phyloP scores from a whole-genome alignment of 2,113 vertebrate species.

The Rousettus leschenaultii region DNA sequence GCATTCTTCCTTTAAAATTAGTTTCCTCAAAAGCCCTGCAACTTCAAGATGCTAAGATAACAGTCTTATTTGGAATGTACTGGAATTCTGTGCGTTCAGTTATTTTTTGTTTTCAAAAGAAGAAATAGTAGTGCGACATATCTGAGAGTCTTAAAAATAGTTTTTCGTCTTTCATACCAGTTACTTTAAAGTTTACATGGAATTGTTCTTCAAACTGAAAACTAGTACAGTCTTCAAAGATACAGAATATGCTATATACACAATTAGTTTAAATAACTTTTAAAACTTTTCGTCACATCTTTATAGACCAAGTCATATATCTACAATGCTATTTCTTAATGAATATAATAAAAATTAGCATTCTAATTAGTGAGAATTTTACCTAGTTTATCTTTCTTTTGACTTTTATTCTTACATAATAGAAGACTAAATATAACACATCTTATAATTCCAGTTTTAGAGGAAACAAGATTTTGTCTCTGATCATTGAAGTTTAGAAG shows the following conservation, averaged over 20 bases:
- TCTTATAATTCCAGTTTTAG: background rate
- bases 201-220: background rate
- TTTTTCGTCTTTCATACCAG: background rate
- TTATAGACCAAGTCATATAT: background rate
- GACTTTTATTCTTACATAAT: background rate
- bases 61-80: background rate
- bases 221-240: background rate
- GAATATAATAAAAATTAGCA: background rate
- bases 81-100: background rate
- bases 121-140: background rate
- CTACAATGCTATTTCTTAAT: background rate
- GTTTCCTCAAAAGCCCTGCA: background rate
- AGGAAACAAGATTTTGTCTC: background rate
- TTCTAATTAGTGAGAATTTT: background rate
- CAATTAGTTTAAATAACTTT: constrained; percentile 5
- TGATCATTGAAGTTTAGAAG: background rate
- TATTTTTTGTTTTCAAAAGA: constrained; percentile 32
- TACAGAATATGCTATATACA: background rate
- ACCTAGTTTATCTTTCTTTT: background rate
- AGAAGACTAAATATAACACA: background rate
- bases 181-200: background rate
- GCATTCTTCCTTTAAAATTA: background rate
- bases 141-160: background rate
- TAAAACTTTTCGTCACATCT: background rate
- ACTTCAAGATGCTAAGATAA: background rate